Conservation (phyloP, 2,888 invertebrate genomes). For the Marronus borbonicus region DNA sequence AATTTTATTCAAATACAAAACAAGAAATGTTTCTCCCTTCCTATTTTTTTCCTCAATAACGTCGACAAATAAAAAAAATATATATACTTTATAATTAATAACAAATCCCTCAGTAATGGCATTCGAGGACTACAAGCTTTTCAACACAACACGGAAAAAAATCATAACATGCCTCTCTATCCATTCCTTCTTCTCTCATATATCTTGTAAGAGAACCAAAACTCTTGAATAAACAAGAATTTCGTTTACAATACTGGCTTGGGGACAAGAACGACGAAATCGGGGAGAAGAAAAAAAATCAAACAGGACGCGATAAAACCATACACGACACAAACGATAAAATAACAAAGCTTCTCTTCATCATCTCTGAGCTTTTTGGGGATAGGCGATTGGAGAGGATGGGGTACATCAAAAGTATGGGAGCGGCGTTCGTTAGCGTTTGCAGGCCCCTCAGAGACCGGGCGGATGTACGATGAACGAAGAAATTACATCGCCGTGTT, state of each 20-base stretch:
- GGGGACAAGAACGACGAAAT: neutral
- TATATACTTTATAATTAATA: no score
- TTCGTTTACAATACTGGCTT: neutral
- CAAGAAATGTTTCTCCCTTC: no score
- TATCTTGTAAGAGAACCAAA: neutral
- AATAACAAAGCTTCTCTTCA: slow-evolving; percentile 7
- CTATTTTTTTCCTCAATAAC: no score
- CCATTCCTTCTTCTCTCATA: neutral
- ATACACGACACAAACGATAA: slow-evolving; percentile 6
- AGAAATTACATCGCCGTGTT: neutral
- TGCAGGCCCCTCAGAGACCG: neutral
- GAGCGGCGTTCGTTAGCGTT: slow-evolving; percentile 2
- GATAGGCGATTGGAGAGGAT: neutral
- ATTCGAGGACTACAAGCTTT: neutral
- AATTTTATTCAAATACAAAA: no score
- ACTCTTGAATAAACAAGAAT: slow-evolving; percentile 10
- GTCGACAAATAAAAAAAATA: no score
- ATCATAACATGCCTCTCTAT: neutral
- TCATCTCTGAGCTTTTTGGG: neutral
- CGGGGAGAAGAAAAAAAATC: slow-evolving; percentile 1
- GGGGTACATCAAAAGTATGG: neutral
- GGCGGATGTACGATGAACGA: neutral
- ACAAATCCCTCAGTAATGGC: neutral
- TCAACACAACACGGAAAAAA: neutral
- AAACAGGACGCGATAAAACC: slow-evolving; percentile 10